Percentiles rank a stretch among this genome's conserved stretches.
Evolutionary conservation across 2,797 vertebrate species (phyloP).

Genomic region (Clarias laeviceps): DNA sequence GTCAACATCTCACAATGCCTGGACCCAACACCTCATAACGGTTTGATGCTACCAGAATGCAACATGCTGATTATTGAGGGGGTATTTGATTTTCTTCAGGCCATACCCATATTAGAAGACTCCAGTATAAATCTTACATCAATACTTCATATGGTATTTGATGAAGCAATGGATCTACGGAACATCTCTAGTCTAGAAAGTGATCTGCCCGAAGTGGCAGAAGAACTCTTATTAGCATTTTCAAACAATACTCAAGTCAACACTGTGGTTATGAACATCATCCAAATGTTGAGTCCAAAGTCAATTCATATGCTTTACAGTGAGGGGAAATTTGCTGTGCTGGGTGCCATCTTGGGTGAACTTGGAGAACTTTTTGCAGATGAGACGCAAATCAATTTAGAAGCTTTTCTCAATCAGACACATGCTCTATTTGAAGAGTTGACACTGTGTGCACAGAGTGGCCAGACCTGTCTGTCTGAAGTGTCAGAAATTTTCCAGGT

Average conservation of each 20-base stretch:
- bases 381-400: conserved; percentile 54
- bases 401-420: conserved; percentile 60
- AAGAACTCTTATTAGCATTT: conserved; percentile 48
- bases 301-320: conserved; percentile 50
- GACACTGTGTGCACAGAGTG: conserved; percentile 53
- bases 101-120: conserved; percentile 35
- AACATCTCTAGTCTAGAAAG: conserved; percentile 47
- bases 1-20: conserved; percentile 61
- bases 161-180: conserved; percentile 53
- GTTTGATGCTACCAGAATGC: conserved; percentile 54
- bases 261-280: conserved; percentile 47
- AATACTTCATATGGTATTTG: conserved; percentile 60
- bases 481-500: conserved; percentile 64
- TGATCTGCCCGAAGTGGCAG: conserved; percentile 39
- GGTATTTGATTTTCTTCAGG: conserved; percentile 59
- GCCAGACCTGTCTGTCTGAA: conserved; percentile 62
- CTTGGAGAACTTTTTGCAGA: conserved; percentile 63
- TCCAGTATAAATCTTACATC: conserved; percentile 51
- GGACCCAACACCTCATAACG: background rate
- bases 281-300: conserved; percentile 64
- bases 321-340: conserved; percentile 60
- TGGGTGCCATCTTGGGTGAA: conserved; percentile 60
- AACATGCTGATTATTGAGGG: conserved; percentile 59
- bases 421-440: conserved; percentile 60
- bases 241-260: too few relatives aligned